Percentiles rank a stretch among this genome's conserved stretches.
Evolutionary conservation across 2,113 vertebrate species (phyloP).

Genomic region (Aspiorhynchus laticeps): DNA sequence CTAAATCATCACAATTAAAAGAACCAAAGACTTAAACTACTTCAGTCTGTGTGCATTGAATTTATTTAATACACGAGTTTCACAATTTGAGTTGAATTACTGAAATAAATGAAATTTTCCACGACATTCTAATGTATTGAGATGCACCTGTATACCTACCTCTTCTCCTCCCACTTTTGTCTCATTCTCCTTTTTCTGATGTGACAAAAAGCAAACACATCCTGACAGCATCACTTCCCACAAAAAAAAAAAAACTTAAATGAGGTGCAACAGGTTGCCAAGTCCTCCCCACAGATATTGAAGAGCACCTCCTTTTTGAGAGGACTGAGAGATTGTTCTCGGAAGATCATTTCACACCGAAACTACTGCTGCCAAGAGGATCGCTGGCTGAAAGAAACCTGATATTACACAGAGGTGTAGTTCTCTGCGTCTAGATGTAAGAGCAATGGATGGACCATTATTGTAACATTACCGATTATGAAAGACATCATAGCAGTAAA

Average conservation of each 20-base stretch:
- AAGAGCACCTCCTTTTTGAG: background rate
- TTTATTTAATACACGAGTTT: too few species aligned
- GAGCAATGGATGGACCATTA: conserved; percentile 29
- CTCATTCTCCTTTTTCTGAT: background rate
- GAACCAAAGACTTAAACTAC: too few species aligned
- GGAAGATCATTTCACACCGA: conserved; percentile 20
- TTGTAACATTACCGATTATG: conserved; percentile 12
- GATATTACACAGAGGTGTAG: conserved; percentile 24
- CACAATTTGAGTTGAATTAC: too few species aligned
- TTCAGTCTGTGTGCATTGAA: too few species aligned
- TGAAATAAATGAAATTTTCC: too few species aligned
- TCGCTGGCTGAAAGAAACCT: conserved; percentile 20
- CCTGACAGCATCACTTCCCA: conserved; percentile 13
- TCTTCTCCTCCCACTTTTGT: background rate
- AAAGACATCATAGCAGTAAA: conserved; percentile 27
- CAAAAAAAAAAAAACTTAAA: conserved; percentile 28
- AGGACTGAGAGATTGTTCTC: conserved; percentile 30
- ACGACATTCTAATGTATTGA: too few species aligned
- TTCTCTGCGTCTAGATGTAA: background rate
- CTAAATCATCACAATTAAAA: too few species aligned
- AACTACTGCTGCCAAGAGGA: conserved; percentile 19
- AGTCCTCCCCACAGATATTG: conserved; percentile 12
- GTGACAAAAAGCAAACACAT: conserved; percentile 1
- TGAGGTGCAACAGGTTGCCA: conserved; percentile 21
- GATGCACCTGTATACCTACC: too few species aligned